Conservation (phyloP, 1,140 invertebrate species). For the Calliphora vicina region DNA sequence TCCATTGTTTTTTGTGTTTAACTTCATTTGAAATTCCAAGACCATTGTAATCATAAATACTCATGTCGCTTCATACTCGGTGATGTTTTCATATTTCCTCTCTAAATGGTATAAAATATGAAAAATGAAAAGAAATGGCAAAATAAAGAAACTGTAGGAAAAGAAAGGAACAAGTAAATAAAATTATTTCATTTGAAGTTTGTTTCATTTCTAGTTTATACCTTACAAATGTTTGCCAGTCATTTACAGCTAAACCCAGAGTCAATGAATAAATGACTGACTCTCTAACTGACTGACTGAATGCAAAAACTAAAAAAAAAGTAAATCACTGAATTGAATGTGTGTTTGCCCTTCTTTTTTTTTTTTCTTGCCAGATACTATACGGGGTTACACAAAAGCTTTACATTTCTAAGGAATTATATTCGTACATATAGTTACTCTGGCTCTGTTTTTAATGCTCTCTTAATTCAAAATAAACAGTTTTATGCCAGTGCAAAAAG, state of each 20-base stretch:
- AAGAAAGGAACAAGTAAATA: background rate
- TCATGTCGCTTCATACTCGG: background rate
- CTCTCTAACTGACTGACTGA: background rate
- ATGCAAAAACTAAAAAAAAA: background rate
- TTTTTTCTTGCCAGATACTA: too few species aligned
- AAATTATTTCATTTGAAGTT: slow-evolving; percentile 9
- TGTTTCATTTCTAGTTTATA: background rate
- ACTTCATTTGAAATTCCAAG: background rate
- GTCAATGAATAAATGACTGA: background rate
- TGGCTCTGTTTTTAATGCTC: background rate
- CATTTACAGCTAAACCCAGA: background rate
- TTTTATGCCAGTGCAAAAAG: background rate
- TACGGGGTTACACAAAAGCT: background rate
- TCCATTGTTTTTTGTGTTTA: background rate
- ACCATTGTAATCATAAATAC: slow-evolving; percentile 16
- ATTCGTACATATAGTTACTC: too few species aligned
- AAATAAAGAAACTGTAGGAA: background rate
- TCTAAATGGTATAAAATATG: background rate
- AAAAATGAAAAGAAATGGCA: background rate
- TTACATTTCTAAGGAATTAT: background rate
- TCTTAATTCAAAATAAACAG: background rate
- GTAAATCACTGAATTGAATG: background rate
- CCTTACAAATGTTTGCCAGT: background rate
- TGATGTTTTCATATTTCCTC: slow-evolving; percentile 4
- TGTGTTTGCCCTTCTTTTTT: too few species aligned